Evolutionary conservation across 2,888 invertebrate species (phyloP).

Genomic region (Pyralis farinalis): DNA sequence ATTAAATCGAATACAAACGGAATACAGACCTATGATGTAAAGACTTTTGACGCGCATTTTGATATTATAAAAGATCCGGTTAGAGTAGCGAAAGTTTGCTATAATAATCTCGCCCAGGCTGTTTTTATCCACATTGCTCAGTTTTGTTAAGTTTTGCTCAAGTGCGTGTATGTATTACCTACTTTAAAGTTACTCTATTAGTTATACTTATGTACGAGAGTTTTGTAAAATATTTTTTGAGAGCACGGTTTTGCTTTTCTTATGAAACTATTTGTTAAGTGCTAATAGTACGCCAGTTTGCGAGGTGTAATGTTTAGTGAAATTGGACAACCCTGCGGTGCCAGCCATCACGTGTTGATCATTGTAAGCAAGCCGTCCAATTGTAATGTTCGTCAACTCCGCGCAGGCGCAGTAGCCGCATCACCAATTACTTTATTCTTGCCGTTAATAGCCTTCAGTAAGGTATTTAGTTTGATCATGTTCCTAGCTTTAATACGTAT

Average conservation of each 20-base stretch:
- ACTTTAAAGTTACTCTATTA: constrained; percentile 57
- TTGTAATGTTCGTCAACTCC: constrained; percentile 29
- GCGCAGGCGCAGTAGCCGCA: constrained; percentile 5
- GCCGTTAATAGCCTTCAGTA: constrained; percentile 15
- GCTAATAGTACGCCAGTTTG: constrained; percentile 37
- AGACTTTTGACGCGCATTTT: background rate
- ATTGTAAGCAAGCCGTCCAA: constrained; percentile 62
- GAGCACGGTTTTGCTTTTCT: constrained; percentile 79
- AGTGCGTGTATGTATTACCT: constrained; percentile 63
- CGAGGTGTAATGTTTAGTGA: constrained; percentile 11
- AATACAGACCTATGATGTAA: too few relatives aligned
- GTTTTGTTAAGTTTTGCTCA: constrained; percentile 79
- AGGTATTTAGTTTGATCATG: constrained; percentile 38
- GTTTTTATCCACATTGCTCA: constrained; percentile 69
- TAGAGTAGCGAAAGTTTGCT: constrained; percentile 5
- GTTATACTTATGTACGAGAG: constrained; percentile 50
- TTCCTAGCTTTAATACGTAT: constrained; percentile 53
- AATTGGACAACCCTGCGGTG: constrained; percentile 1
- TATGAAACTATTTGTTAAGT: constrained; percentile 63
- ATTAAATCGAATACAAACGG: too few relatives aligned
- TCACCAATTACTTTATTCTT: constrained; percentile 11
- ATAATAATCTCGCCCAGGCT: constrained; percentile 28
- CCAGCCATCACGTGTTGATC: constrained; percentile 25
- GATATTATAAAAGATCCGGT: background rate
- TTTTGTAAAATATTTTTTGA: constrained; percentile 65